Conservation (phyloP, 2,113 vertebrate species). For the Trogon melanurus region DNA sequence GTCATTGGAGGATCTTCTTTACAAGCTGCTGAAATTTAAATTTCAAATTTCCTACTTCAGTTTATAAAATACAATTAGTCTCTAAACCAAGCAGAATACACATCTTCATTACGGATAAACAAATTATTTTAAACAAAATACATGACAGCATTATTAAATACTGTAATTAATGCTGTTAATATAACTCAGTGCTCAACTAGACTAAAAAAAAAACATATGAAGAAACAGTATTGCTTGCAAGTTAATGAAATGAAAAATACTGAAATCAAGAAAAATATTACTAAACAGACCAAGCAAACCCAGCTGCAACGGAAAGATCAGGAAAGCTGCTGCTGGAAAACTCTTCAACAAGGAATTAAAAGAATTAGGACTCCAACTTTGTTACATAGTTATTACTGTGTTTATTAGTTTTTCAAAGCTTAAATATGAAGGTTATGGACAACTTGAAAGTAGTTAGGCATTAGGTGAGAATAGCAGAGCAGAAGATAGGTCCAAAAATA, state of each 20-base stretch:
- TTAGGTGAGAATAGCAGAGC: background rate
- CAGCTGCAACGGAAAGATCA: background rate
- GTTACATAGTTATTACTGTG: background rate
- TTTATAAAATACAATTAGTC: background rate
- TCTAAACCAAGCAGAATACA: background rate
- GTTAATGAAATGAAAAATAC: background rate
- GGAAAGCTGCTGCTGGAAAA: background rate
- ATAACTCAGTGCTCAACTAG: background rate
- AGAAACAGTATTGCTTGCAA: background rate
- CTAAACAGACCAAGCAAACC: background rate
- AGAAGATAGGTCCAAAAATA: background rate
- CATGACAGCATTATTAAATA: background rate
- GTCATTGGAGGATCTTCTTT: background rate
- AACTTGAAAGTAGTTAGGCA: background rate
- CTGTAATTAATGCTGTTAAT: background rate
- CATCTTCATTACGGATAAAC: background rate
- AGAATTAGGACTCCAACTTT: background rate
- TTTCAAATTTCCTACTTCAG: background rate
- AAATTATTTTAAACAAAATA: background rate
- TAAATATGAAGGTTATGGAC: background rate
- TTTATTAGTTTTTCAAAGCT: background rate
- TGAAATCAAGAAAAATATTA: background rate
- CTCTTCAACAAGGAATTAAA: background rate
- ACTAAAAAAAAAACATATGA: background rate
- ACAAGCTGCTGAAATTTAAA: background rate